These are phyloP conservation scores for Cydia strobilella DNA, from an alignment of 1,140 invertebrate genomes.

Conservation along the genomic window DNA sequence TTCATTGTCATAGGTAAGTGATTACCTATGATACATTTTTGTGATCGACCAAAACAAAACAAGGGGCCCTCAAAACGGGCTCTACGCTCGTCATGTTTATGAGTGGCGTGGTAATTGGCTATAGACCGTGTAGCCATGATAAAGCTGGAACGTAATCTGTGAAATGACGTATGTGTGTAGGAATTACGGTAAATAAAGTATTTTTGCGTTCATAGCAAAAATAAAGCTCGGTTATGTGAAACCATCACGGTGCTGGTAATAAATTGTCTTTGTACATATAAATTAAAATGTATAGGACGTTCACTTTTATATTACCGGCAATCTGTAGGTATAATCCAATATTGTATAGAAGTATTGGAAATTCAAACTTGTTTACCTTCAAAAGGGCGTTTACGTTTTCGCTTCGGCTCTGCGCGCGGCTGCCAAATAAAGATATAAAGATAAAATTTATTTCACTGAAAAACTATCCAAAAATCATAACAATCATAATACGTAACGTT, in stretches of 20 bases:
- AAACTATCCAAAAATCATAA: too few species aligned
- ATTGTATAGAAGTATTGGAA: too few species aligned
- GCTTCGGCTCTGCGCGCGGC: too few species aligned
- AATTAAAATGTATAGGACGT: background rate
- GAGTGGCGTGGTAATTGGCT: constrained; percentile 18
- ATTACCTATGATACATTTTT: background rate
- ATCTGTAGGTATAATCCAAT: too few species aligned
- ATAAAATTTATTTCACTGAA: too few species aligned
- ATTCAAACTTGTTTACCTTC: too few species aligned
- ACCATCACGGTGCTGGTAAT: constrained; percentile 5
- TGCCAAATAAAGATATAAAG: too few species aligned
- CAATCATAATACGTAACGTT: too few species aligned
- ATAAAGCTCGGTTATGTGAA: background rate
- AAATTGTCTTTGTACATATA: background rate
- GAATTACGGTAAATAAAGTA: background rate
- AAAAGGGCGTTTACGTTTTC: too few species aligned
- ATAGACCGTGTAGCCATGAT: background rate
- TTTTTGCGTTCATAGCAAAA: background rate
- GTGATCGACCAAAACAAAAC: background rate
- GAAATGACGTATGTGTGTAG: background rate
- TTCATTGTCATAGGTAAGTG: too few species aligned
- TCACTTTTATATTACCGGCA: too few species aligned
- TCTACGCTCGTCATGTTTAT: background rate
- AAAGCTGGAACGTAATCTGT: background rate
- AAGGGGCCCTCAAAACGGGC: background rate